Percentiles rank a stretch among this genome's conserved stretches.
These are phyloP conservation scores for Encarsia formosa DNA, from an alignment of 2,888 invertebrate species.

Conservation along the genomic window DNA sequence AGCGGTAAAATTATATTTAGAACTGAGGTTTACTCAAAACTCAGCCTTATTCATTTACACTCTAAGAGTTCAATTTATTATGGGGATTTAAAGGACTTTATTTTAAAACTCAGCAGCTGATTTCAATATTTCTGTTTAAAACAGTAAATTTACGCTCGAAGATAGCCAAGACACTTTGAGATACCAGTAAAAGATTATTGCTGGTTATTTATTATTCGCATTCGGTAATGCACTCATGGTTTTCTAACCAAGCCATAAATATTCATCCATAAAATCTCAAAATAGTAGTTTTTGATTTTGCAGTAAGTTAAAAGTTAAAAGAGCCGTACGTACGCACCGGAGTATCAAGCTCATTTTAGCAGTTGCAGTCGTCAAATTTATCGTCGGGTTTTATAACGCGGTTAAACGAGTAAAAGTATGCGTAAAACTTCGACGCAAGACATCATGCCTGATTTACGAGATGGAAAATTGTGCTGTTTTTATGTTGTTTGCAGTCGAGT, in stretches of 20 bases:
- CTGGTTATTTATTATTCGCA: constrained; percentile 27
- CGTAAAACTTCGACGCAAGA: constrained; percentile 13
- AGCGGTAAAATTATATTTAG: background rate
- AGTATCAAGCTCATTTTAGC: constrained; percentile 27
- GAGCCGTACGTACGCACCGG: constrained; percentile 24
- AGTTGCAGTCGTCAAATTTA: constrained; percentile 28
- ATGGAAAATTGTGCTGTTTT: constrained; percentile 18
- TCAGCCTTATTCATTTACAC: no score
- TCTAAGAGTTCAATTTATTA: no score
- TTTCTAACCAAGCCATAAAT: constrained; percentile 12
- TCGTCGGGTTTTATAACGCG: constrained; percentile 26
- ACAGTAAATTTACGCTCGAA: no score
- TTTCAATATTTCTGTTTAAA: background rate
- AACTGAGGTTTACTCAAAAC: no score
- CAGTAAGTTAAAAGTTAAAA: constrained; percentile 25
- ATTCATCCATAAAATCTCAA: constrained; percentile 13
- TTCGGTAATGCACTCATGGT: constrained; percentile 17
- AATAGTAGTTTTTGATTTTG: constrained; percentile 3
- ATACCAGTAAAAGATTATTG: constrained; percentile 22
- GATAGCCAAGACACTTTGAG: no score
- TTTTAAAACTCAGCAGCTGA: background rate
- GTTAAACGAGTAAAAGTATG: constrained; percentile 11
- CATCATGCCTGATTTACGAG: constrained; percentile 22
- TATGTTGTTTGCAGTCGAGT: constrained; percentile 16
- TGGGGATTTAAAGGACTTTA: no score